phyloP scores from a whole-genome alignment of 2,888 invertebrate species.

The Nephrocerus scutellatus region DNA sequence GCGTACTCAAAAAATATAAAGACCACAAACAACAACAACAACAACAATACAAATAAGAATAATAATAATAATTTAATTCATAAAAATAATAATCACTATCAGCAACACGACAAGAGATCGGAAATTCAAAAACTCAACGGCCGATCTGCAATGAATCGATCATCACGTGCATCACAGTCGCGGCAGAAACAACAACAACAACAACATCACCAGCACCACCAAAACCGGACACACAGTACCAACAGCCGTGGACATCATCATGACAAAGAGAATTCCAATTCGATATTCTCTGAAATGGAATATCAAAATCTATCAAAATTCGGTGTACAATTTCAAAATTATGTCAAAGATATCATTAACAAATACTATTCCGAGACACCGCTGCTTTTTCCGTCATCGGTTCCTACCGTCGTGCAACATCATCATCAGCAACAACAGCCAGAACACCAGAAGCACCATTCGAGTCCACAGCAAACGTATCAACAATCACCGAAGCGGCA shows the following conservation, averaged over 20 bases:
- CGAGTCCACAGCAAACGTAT: constrained; percentile 10
- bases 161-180: constrained; percentile 13
- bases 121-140: constrained; percentile 25
- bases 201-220: constrained; percentile 19
- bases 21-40: constrained; percentile 25
- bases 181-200: constrained; percentile 18
- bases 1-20: constrained; percentile 41
- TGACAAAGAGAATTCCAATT: constrained; percentile 31
- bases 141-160: constrained; percentile 23
- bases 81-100: constrained; percentile 20
- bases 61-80: constrained; percentile 17
- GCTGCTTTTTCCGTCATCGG: constrained; percentile 34
- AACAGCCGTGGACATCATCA: constrained; percentile 15
- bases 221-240: constrained; percentile 13
- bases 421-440: constrained; percentile 16
- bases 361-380: constrained; percentile 47
- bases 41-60: constrained; percentile 20
- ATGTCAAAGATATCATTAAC: constrained; percentile 46
- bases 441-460: constrained; percentile 19
- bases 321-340: constrained; percentile 46
- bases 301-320: constrained; percentile 46
- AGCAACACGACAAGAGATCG: constrained; percentile 21
- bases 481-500: constrained; percentile 24
- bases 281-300: constrained; percentile 43
- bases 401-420: constrained; percentile 19